Percentiles rank a stretch among this genome's conserved stretches.
These are phyloP conservation scores for Belonocnema kinseyi DNA, from an alignment of 1,140 invertebrate species.

Conservation along the genomic window DNA sequence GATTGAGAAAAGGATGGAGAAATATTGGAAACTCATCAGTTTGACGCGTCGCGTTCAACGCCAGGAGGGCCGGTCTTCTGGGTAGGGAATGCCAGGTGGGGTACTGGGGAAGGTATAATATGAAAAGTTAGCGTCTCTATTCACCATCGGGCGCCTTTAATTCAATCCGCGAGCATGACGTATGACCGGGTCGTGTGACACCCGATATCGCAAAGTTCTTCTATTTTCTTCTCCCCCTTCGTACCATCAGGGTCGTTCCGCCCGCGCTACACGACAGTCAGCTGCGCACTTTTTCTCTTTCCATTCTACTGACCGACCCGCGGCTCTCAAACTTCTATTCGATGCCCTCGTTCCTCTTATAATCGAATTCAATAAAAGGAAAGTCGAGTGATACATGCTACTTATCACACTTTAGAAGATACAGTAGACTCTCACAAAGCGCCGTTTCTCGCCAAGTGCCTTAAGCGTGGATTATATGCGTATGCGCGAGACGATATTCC, in stretches of 20 bases:
- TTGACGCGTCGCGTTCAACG: conserved; percentile 49
- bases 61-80: background rate
- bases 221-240: conserved; percentile 46
- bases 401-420: background rate
- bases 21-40: conserved; percentile 65
- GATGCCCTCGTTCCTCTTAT: background rate
- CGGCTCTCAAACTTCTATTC: conserved; percentile 1
- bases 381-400: background rate
- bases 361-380: conserved; percentile 9
- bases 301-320: conserved; percentile 33
- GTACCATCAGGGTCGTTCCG: background rate
- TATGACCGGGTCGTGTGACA: conserved; percentile 64
- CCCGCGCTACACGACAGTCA: conserved; percentile 1
- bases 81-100: background rate
- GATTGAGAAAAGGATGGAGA: conserved; percentile 36
- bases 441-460: too few species aligned
- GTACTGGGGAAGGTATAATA: conserved; percentile 58
- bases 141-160: conserved; percentile 61
- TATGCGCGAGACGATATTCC: too few species aligned
- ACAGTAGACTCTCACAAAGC: background rate
- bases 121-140: conserved; percentile 67
- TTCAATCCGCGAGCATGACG: conserved; percentile 66
- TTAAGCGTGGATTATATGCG: too few species aligned
- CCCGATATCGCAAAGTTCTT: conserved; percentile 62
- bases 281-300: conserved; percentile 32